These are phyloP conservation scores for Catharus ustulatus DNA, from an alignment of 2,797 vertebrate species.

Conservation along the genomic window DNA sequence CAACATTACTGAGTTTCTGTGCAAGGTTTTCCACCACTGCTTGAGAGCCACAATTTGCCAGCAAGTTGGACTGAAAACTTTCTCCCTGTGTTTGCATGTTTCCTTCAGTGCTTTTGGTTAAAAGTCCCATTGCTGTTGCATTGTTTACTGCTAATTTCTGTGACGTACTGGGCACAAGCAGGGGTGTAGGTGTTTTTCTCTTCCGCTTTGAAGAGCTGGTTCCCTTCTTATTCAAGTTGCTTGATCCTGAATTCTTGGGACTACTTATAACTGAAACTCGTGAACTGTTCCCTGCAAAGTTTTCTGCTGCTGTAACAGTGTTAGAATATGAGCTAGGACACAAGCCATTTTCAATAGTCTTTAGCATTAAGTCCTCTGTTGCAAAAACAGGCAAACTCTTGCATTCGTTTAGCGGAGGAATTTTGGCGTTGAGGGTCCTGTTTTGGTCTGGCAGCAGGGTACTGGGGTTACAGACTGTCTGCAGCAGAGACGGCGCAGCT, in stretches of 20 bases:
- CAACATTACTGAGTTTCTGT: slow-evolving; percentile 76
- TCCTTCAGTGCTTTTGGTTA: slow-evolving; percentile 70
- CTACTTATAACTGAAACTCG: slow-evolving; percentile 76
- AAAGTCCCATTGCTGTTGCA: slow-evolving; percentile 70
- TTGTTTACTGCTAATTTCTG: slow-evolving; percentile 75
- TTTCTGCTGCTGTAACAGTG: slow-evolving; percentile 75
- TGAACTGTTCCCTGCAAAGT: slow-evolving; percentile 76
- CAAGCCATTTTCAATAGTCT: slow-evolving; percentile 75
- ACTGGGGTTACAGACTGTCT: slow-evolving; percentile 64
- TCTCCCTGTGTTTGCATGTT: slow-evolving; percentile 59
- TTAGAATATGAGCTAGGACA: slow-evolving; percentile 74
- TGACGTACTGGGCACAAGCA: slow-evolving; percentile 59
- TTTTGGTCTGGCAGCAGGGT: slow-evolving; percentile 73
- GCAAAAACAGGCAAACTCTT: slow-evolving; percentile 69
- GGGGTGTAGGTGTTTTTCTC: slow-evolving; percentile 73
- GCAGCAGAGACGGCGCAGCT: slow-evolving; percentile 60
- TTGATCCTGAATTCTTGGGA: slow-evolving; percentile 73
- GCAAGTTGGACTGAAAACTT: slow-evolving; percentile 69
- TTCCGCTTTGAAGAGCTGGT: slow-evolving; percentile 81
- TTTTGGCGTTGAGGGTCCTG: slow-evolving; percentile 69
- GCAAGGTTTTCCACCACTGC: slow-evolving; percentile 72
- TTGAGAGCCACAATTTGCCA: slow-evolving; percentile 74
- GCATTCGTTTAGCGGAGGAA: slow-evolving; percentile 64
- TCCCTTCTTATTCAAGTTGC: slow-evolving; percentile 77
- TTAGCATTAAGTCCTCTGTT: slow-evolving; percentile 75